Base-by-base conservation (phyloP, 2,113 vertebrate genomes). In the Chaetodon trifascialis region DNA sequence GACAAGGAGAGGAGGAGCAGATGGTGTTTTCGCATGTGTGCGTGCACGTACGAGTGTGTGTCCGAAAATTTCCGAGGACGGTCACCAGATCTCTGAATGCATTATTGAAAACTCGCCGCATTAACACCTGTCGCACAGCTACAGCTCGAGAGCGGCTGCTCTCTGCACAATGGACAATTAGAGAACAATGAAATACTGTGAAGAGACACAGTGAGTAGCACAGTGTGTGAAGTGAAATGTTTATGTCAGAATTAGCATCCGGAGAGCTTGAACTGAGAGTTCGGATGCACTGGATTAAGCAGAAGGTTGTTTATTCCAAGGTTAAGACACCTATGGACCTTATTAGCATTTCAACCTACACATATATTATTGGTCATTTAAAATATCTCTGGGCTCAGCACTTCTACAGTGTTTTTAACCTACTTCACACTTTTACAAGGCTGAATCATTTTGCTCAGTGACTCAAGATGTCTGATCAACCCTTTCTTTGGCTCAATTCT, bases 1-100 rank as follows among this genome's bases (percentile, higher is more conserved):
- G 56, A 81, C n/a, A 40, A 73, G 15, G 49, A 42, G 30, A 75
- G 64, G 75, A 74, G 67, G 76, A 89, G 83, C 89, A 92, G 90
- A 91, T 93, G 91, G 88, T 90, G 83, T 88, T 91, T 82, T 83
- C 54, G 65, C 85, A 80, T 60, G 76, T 47, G 42, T 6, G 14
- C 5, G 14, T 15, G 46, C 19, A 25, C 15, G 10, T 1, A 7
- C 40, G 30, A 25, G 12, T 69, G 40, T 38, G 70, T 10, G 69
- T 54, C 63, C 15, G 51, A 74, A 84, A 52, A 66, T 85, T 83
- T 23, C 66, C 16, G 59, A 80, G 64, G 42, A 85, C 74, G 67
- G 75, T 88, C 87, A 88, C 62, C 74, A 44, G 81, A 70, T 73
- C 75, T 62, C 44, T 12, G 34, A 70, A 89, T 92, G 63, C 83